Evolutionary conservation across 2,888 invertebrate genomes (phyloP), one percentile per base, ranked within the genome.

Genomic region (Mycalesis mineus): DNA sequence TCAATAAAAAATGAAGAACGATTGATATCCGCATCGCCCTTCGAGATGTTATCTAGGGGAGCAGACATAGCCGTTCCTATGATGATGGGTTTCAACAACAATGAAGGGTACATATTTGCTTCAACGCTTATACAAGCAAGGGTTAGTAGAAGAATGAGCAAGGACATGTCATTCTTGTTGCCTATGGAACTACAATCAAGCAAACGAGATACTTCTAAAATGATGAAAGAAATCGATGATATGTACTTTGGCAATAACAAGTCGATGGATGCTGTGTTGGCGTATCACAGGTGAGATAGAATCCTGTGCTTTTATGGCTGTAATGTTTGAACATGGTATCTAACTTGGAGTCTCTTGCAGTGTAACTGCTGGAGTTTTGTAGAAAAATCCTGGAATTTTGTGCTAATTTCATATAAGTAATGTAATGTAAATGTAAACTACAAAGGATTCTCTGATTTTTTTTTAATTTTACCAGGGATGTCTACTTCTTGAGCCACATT

Each of bases 101-200:
- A 88, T 45, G 89, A 89, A 65, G 88, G 78, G 1, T 88, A 87
- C 61, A 73, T 88, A 37, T 88, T 89, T 57, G 67, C 76, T 1
- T 77, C 77, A 6, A 69, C 70, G 49, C 62, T 89, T 4, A 74
- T 70, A 56, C 73, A 73, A 49, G 67, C 69, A 5, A 71, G 70
- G 15, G 66, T 74, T 4, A 39, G 72, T 0, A 71, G 56, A 37
- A 78, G 68, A 58, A 69, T 79, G 33, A 28, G 66, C 0, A 66
- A 58, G 41, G 71, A 74, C 9, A 62, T 76, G 11, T 62, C 66
- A 1, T 68, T 79, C 39, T 62, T 88, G 31, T 41, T 88, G 22
- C 87, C 88, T 0, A 75, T 76, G 53, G 88, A 88, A 63, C 62
- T 88, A 1, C 75, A 75, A 53, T 75, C 76, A 0, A 80, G 73